phyloP scores from a whole-genome alignment of 2,113 vertebrate genomes.

The Anseranas semipalmata region DNA sequence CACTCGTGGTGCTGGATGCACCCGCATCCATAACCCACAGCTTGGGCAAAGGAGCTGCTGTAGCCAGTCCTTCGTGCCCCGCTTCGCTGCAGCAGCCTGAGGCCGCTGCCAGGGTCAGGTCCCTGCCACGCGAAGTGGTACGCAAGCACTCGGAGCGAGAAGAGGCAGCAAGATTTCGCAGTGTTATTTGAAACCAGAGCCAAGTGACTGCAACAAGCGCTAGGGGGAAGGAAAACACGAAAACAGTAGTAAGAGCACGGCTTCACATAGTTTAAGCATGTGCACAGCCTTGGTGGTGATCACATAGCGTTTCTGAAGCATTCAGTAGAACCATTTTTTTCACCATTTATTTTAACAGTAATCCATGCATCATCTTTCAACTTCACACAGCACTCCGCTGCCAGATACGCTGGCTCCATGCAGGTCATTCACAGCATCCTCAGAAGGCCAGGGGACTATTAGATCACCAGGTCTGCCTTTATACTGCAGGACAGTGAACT shows the following conservation, averaged over 20 bases:
- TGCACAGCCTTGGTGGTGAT: neutral
- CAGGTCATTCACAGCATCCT: conserved; percentile 41
- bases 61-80: neutral
- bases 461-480: conserved; percentile 62
- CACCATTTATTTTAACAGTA: conserved; percentile 9
- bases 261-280: neutral
- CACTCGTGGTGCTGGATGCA: neutral
- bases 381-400: neutral
- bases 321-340: neutral
- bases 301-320: neutral
- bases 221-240: neutral
- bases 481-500: conserved; percentile 30
- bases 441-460: conserved; percentile 48
- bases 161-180: neutral
- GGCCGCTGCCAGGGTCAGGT: neutral
- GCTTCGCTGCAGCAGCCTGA: neutral
- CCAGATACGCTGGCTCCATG: conserved; percentile 49
- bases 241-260: neutral
- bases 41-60: neutral
- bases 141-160: neutral
- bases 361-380: conserved; percentile 23
- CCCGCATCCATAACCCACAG: neutral
- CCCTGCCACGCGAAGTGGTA: neutral
- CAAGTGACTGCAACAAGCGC: neutral
- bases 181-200: neutral